Evolutionary conservation across 2,113 vertebrate genomes (phyloP), one percentile per base, ranked within the genome.

Genomic region (Rhipidura dahli): DNA sequence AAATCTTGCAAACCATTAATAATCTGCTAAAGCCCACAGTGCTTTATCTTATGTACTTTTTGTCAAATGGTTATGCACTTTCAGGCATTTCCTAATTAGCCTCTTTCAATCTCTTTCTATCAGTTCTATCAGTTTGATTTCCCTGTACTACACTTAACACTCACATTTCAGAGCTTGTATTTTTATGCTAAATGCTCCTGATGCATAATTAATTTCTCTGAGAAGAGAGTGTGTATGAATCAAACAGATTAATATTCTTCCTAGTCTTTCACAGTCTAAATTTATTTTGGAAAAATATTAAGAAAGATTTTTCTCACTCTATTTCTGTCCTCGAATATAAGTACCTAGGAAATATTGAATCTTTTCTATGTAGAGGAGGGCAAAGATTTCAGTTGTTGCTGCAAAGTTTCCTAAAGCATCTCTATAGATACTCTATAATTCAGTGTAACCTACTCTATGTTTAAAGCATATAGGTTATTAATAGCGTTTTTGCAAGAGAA

Each of bases 11-110:
- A 73, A 85, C 45, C 54, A 73, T 96, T 95, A 94, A 87, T 96
- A 93, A 94, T 88, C 84, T 95, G 50, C 63, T 83, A 23, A 91
- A 87, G 63, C 63, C 42, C 59, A 72, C 22, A 50, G 63, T 83
- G 66, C 56, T 94, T 96, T 93, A 35, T 89, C 84, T 89, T 76
- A 22, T 0, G 33, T 71, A 50, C 65, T 89, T 90, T 82, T 83
- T 93, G 81, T 94, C 89, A 93, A 88, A 97, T 26, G 39, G 49
- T 72, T 76, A 35, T 76, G 44, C 35, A 85, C 63, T 90, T 50
- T 63, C 66, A 91, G 84, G 86, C 78, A 51, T 35, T 96, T 96
- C 83, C 87, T 96, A 94, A 96, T 97, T 96, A 96, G 90, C 75
- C 63, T 72, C 70, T 90, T 93, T 96, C 91, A 90, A 17, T 95